Percentiles rank a stretch among this genome's conserved stretches.
phyloP scores from a whole-genome alignment of 2,797 vertebrate species.

The Pteropus rufus region DNA sequence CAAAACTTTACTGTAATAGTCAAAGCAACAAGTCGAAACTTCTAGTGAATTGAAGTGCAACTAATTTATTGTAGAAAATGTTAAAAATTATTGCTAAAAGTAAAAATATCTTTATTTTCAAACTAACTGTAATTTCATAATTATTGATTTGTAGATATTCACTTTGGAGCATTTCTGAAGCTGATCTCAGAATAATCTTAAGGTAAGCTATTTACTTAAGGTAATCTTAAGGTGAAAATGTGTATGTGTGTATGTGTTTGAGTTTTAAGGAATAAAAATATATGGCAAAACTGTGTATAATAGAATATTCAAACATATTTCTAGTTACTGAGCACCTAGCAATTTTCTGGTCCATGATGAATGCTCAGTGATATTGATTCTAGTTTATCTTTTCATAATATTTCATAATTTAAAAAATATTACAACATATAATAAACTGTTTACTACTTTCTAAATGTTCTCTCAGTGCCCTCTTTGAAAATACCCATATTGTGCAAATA shows the following conservation, averaged over 20 bases:
- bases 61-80: background rate
- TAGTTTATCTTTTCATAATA: background rate
- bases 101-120: background rate
- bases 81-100: background rate
- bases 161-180: constrained; percentile 45
- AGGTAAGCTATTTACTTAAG: background rate
- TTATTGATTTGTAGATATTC: constrained; percentile 41
- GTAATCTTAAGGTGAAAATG: too few species aligned
- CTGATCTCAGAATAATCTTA: constrained; percentile 13
- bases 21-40: constrained; percentile 19
- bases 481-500: background rate
- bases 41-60: background rate
- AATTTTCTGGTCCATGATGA: background rate
- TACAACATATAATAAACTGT: background rate
- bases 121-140: background rate
- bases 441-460: background rate
- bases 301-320: background rate
- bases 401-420: background rate
- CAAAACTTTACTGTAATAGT: background rate
- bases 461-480: background rate
- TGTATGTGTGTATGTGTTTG: background rate
- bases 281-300: background rate
- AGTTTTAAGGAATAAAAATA: background rate
- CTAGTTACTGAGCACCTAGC: background rate
- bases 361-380: background rate